Percentiles rank a stretch among this genome's conserved stretches.
Conservation (phyloP, 2,888 invertebrate species). For the Serrognathus titanus region DNA sequence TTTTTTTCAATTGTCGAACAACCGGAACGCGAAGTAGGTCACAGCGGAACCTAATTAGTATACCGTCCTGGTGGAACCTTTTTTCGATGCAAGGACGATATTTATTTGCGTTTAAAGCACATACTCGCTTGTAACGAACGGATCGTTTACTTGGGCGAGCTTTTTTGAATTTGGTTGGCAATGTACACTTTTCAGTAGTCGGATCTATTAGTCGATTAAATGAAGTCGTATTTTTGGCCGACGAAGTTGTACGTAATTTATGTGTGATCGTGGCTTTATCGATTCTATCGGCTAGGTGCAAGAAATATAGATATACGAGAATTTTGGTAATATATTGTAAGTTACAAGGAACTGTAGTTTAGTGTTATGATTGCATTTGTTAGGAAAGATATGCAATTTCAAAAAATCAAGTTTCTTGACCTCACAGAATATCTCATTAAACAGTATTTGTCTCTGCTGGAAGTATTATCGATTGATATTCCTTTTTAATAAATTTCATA, state of each 20-base stretch:
- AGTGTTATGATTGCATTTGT: neutral
- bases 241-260: neutral
- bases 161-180: constrained; percentile 2
- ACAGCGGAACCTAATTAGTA: too few species aligned
- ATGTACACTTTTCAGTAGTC: constrained; percentile 12
- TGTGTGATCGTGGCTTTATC: neutral
- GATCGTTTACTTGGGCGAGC: neutral
- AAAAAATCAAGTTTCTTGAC: too few species aligned
- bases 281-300: neutral
- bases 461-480: too few species aligned
- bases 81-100: too few species aligned
- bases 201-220: constrained; percentile 22
- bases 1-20: too few species aligned
- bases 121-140: neutral
- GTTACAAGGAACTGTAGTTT: neutral
- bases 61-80: too few species aligned
- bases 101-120: too few species aligned
- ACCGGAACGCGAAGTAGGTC: too few species aligned
- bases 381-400: too few species aligned
- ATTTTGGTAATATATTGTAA: neutral
- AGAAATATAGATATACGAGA: neutral
- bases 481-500: too few species aligned
- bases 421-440: too few species aligned
- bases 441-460: too few species aligned
- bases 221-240: constrained; percentile 13